Conservation (phyloP, 2,797 vertebrate genomes). For the Danio tinwini region DNA sequence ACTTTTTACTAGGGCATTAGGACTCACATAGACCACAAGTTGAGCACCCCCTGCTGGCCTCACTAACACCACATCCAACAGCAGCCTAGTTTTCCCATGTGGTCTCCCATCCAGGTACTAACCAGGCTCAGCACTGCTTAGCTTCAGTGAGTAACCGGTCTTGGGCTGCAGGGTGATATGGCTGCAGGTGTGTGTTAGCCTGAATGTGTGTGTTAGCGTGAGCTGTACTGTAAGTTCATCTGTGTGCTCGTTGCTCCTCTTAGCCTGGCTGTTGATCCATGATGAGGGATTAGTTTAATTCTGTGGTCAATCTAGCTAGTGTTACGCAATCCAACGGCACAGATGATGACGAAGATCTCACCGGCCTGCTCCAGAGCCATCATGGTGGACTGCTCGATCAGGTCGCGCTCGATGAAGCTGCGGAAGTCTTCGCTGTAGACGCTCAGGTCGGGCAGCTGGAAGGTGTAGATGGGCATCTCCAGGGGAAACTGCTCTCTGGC, state of each 20-base stretch:
- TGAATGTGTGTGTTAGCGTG: background rate
- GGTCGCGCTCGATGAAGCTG: constrained; percentile 94
- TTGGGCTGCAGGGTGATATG: too few species aligned
- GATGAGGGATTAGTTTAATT: constrained; percentile 30
- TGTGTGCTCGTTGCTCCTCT: background rate
- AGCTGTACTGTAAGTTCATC: background rate
- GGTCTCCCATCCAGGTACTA: too few species aligned
- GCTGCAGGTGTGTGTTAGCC: too few species aligned
- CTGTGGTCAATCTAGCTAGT: background rate
- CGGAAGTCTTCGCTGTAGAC: constrained; percentile 98
- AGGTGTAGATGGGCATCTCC: constrained; percentile 99
- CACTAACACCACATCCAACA: too few species aligned
- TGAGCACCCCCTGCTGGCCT: too few species aligned
- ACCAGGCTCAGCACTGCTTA: too few species aligned
- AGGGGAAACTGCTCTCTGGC: constrained; percentile 94
- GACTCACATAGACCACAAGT: too few species aligned
- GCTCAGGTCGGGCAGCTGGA: constrained; percentile 97
- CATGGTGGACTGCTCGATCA: constrained; percentile 98
- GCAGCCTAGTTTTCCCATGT: too few species aligned
- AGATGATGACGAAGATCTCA: constrained; percentile 64
- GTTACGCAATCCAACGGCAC: background rate
- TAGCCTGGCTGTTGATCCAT: background rate
- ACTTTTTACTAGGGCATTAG: too few species aligned
- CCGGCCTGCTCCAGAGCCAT: constrained; percentile 97
- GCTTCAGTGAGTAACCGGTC: too few species aligned